Evolutionary conservation across 2,888 invertebrate genomes (phyloP), one percentile per base, ranked within the genome.

Genomic region (Falcaria lacertinaria): DNA sequence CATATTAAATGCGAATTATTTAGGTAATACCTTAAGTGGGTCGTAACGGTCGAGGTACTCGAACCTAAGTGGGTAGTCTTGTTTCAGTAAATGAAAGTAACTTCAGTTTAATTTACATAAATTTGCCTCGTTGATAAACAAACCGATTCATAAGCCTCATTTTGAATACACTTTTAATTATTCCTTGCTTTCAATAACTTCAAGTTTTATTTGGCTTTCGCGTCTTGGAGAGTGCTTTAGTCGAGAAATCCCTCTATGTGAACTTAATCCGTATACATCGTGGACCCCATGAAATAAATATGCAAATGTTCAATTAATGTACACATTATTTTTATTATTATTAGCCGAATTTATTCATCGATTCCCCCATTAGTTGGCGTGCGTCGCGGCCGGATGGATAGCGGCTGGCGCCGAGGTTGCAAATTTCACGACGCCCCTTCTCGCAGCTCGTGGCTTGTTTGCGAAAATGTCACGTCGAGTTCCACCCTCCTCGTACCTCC

Each of bases 401-500:
- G 56, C 60, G 60, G 56, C 57, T 48, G 48, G 75, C 74, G 70
- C 71, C 73, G 70, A 64, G 65, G 65, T 76, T 74, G 73, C 70
- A 74, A 73, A 70, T 77, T 70, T 74, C 60, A 61, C 67, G 64
- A 60, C 71, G 57, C 64, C 68, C 64, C 62, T 60, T 64, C 64
- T 64, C 64, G 60, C 54, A 67, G 50, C 60, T 69, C 68, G 66
- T 60, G 62, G 71, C 74, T 80, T 81, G 78, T 83, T 83, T 82
- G 78, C 74, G 75, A 80, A 76, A 81, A 81, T 83, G 79, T 80
- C 83, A 82, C 82, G 80, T 80, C 73, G 57, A 61, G 62, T 63
- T 54, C 63, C 59, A 47, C 55, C 60, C 51, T 50, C 54, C 54
- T 47, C 49, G 42, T 48, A 48, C 49, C 52, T 47, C 50, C 48